Evolutionary conservation across 2,113 vertebrate species (phyloP), one percentile per base, ranked within the genome.

Genomic region (Microcebus ravelobensis): DNA sequence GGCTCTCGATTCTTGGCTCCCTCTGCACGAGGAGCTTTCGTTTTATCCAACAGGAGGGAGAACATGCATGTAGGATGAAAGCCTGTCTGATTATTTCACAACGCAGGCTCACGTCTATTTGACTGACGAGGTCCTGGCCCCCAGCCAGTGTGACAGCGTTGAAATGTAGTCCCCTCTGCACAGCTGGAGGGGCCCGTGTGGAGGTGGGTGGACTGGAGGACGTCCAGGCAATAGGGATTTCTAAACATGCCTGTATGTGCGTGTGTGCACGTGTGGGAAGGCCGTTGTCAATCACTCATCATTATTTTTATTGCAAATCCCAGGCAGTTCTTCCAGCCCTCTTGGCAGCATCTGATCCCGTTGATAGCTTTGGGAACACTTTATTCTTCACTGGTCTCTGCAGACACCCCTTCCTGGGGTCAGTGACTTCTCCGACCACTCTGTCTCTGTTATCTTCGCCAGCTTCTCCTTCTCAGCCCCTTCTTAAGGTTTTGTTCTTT

Each of bases 11-110:
- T 77, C 55, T 68, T 27, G 45, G 67, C 17, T 42, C 14, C 7
- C 6, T 34, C 15, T 4, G 18, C 0, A 4, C 31, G 3, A 0
- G 4, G 34, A 42, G 25, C n/a, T 65, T 67, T 39, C 20, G 1
- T 61, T 79, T 61, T 31, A 11, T 85, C 52, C 59, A 61, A 12
- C 1, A 21, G 68, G 45, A 91, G 36, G 25, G 80, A 31, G 8
- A 18, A 9, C 17, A 23, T 8, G 13, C 10, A 0, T 0, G 3
- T 15, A 23, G 71, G 25, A 8, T 42, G 48, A 14, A 80, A 63
- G 45, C 39, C 14, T 8, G 61, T 55, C 76, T 45, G 73, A 52
- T 80, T 42, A 45, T 79, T 61, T 95, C 25, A 79, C 76, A 73
- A 14, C 61, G 17, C 48, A 87, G 48, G 70, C 48, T 68, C 20